Evolutionary conservation across 2,888 invertebrate genomes (phyloP), one percentile per base, ranked within the genome.

Genomic region (Diarsia mendica): DNA sequence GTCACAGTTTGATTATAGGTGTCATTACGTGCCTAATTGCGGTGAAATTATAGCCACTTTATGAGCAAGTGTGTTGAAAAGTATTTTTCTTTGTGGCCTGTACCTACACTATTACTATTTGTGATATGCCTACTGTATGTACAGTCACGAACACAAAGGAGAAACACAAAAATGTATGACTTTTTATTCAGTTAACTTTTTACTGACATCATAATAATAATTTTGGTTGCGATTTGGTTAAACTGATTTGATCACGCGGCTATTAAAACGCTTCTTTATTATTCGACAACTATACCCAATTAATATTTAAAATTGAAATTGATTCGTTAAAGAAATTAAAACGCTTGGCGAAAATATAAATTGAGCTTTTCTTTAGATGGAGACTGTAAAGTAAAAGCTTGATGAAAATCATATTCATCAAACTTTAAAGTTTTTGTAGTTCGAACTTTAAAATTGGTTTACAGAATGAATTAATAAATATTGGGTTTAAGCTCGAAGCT

Each of bases 371-470:
- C 70, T 74, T 70, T 75, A 67, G 2, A 28, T n/a, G n/a, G n/a
- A n/a, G n/a, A 33, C 33, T 33, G 39, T 39, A 4, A 39, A 39
- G 39, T 3, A 39, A 39, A 39, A 39, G 39, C 39, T 39, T 39
- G 39, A 39, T 39, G 39, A 39, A 39, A 39, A 39, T 39, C 39
- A 39, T 39, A 39, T 39, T 84, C 68, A 72, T 72, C 39, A 68
- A 72, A 51, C 51, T 44, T 46, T 39, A 58, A 58, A 18, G 44
- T 70, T 67, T 66, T 70, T 55, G 23, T 60, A 66, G 33, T 67
- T 72, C 60, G 18, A 69, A 84, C 58, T 84, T 68, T 61, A 53
- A 63, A 69, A 80, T 80, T 73, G 49, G 66, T 84, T 84, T 73
- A 84, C 60, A 64, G 28, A 67, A 60, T 64, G 67, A 33, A 79